These are phyloP conservation scores for Plecotus auritus DNA, from an alignment of 2,113 vertebrate species.

Conservation along the genomic window DNA sequence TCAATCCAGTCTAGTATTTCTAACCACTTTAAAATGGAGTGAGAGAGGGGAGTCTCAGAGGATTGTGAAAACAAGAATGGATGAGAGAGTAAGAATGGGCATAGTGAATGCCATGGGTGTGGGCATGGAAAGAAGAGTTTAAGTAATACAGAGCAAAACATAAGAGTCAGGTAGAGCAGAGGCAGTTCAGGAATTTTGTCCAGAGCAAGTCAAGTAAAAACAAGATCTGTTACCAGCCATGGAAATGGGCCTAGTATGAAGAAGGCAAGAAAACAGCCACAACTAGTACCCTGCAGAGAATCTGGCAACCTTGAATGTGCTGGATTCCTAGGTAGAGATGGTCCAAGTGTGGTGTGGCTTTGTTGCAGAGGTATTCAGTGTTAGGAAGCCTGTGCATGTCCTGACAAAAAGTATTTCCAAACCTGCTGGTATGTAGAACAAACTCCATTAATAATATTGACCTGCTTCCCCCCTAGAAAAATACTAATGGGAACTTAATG, in stretches of 20 bases:
- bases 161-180: not conserved
- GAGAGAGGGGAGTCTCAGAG: too few relatives aligned
- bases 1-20: not conserved
- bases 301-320: not conserved
- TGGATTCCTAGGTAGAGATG: not conserved
- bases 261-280: not conserved
- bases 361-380: not conserved
- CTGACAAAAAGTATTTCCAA: constrained; percentile 16
- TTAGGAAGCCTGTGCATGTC: not conserved
- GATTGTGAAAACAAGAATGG: not conserved
- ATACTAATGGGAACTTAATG: not conserved
- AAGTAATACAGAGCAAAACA: not conserved
- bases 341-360: not conserved
- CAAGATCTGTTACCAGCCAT: not conserved
- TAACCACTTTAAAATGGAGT: not conserved
- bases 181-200: not conserved
- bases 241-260: constrained; percentile 21
- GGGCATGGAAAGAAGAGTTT: too few relatives aligned
- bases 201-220: constrained; percentile 25
- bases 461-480: not conserved
- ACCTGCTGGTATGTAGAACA: not conserved
- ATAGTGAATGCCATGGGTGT: rapidly evolving
- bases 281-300: not conserved
- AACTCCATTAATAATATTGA: not conserved
- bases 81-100: not conserved